These are phyloP conservation scores for Limnothrissa miodon DNA, from an alignment of 2,113 vertebrate species.

Conservation along the genomic window DNA sequence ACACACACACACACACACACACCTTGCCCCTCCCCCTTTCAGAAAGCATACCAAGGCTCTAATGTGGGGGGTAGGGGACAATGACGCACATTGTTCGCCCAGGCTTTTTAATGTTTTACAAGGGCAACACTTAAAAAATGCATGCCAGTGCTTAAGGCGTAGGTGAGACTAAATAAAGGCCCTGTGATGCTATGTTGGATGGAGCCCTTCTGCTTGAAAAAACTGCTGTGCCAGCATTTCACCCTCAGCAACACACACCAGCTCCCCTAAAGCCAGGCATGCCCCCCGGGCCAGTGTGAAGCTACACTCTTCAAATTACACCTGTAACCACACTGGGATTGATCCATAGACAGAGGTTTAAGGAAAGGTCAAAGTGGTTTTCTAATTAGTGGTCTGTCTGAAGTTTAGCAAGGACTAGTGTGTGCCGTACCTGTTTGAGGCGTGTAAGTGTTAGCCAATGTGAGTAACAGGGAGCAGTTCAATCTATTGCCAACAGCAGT, in stretches of 20 bases:
- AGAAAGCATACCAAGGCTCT: slow-evolving; percentile 22
- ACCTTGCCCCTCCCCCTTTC: background rate
- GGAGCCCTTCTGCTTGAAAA: slow-evolving; percentile 7
- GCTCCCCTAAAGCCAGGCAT: background rate
- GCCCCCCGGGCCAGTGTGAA: background rate
- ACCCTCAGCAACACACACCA: background rate
- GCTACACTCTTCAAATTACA: background rate
- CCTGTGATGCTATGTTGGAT: slow-evolving; percentile 10
- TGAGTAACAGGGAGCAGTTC: background rate
- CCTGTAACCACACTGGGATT: background rate
- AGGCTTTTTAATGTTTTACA: slow-evolving; percentile 45
- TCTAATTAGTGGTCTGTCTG: slow-evolving; percentile 22
- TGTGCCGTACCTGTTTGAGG: background rate
- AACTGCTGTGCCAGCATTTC: background rate
- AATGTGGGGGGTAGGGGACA: slow-evolving; percentile 30
- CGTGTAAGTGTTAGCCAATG: background rate
- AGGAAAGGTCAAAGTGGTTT: background rate
- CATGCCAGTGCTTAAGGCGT: slow-evolving; percentile 32
- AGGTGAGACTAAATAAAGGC: slow-evolving; percentile 7
- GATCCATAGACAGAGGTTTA: background rate
- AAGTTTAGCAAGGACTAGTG: background rate
- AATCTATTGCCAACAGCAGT: background rate
- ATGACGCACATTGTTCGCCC: slow-evolving; percentile 35
- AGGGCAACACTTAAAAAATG: slow-evolving; percentile 39
- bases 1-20: background rate